These are phyloP conservation scores for Pangasianodon hypophthalmus DNA, from an alignment of 2,113 vertebrate species.

Conservation along the genomic window DNA sequence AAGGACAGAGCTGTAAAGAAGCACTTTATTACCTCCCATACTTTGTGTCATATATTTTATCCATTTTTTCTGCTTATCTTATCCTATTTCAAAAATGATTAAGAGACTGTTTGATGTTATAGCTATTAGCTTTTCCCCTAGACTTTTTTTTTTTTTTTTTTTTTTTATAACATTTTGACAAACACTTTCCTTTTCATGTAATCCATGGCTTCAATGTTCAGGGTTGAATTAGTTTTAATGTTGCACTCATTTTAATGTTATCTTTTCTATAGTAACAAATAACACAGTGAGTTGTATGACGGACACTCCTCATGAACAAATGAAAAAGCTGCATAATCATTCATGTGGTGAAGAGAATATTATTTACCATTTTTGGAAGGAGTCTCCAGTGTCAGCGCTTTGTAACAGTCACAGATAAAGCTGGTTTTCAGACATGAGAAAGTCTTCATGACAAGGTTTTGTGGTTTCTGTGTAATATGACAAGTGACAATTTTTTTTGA, in stretches of 20 bases:
- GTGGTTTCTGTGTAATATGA: background rate
- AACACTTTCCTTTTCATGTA: background rate
- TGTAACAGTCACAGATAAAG: background rate
- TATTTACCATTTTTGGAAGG: background rate
- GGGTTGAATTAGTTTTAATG: too few relatives aligned
- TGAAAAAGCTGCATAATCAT: background rate
- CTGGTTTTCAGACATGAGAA: background rate
- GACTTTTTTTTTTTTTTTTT: background rate
- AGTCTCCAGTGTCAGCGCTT: background rate
- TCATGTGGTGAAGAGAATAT: background rate
- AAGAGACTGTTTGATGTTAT: background rate
- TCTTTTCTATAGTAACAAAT: background rate
- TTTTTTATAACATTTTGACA: background rate
- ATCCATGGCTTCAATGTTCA: background rate
- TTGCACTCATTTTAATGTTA: background rate
- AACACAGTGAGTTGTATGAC: background rate
- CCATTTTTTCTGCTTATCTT: background rate
- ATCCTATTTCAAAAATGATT: background rate
- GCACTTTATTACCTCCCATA: background rate
- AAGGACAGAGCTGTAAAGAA: constrained; percentile 41
- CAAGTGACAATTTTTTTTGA: background rate
- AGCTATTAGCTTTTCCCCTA: background rate
- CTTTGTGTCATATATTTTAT: background rate
- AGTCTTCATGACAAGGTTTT: background rate
- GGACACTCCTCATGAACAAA: background rate